Conservation (phyloP, 64 coral and sea anemone genomes). For the Porites australiensis region DNA sequence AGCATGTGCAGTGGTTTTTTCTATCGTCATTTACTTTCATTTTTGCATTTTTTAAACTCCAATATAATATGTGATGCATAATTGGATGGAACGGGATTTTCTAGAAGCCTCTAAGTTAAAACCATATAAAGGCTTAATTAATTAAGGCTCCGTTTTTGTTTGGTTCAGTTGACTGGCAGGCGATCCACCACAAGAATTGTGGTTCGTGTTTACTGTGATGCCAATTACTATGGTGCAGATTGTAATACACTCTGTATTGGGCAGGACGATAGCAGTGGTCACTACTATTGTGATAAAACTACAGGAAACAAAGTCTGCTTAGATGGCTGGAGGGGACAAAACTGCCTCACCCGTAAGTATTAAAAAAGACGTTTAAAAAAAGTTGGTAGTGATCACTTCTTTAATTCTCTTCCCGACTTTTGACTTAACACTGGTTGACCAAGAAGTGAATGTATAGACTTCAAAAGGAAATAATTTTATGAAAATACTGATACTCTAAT, state of each 20-base stretch:
- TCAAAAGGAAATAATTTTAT: too few species aligned
- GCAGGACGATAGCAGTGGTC: slow-evolving; percentile 76
- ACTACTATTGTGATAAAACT: slow-evolving; percentile 78
- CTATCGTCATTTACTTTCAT: too few species aligned
- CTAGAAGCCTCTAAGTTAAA: too few species aligned
- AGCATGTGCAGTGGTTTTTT: too few species aligned
- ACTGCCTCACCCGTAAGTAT: slow-evolving; percentile 80
- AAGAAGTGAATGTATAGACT: too few species aligned
- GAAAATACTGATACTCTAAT: too few species aligned
- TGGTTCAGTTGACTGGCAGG: slow-evolving; percentile 62
- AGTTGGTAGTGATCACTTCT: background rate
- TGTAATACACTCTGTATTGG: slow-evolving; percentile 79
- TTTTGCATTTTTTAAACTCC: too few species aligned
- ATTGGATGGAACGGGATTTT: too few species aligned
- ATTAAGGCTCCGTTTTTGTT: background rate
- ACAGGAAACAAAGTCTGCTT: slow-evolving; percentile 86
- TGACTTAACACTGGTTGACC: too few species aligned
- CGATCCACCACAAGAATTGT: slow-evolving; percentile 78
- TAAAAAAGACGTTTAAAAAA: background rate
- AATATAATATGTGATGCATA: too few species aligned
- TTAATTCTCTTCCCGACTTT: too few species aligned
- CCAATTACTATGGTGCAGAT: slow-evolving; percentile 78
- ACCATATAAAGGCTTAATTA: too few species aligned
- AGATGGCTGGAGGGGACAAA: slow-evolving; percentile 66
- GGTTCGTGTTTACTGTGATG: slow-evolving; percentile 85